Base-by-base conservation (phyloP, 1,140 invertebrate genomes). In the Rhopalosiphum maidis region DNA sequence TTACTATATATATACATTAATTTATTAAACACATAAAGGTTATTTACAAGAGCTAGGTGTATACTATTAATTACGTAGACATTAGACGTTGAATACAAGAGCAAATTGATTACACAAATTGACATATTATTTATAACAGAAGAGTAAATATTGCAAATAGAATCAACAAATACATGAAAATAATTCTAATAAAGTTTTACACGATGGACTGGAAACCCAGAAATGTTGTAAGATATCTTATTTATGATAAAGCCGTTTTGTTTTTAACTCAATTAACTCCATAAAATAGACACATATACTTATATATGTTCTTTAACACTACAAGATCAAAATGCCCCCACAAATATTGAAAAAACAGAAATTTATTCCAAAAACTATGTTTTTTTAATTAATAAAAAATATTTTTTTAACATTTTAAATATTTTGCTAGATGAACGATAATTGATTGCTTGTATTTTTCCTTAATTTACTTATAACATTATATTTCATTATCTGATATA, bases 81-180 rank as follows among this genome's bases (percentile, higher is more conserved):
- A 77, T 77, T 77, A 77, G 60, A 77, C 60, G 5, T 77, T n/a
- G 60, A 77, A 15, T 77, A 77, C n/a, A 77, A 77, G 15, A 77
- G 55, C 30, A 68, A 68, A 77, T 68, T 68, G 60, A 68, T 68
- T 68, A 68, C 9, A 68, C 11, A 30, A 68, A 68, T n/a, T 77
- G 60, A 77, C 60, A 77, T 77, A 35, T n/a, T 77, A 77, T 77
- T 77, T 77, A 77, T 77, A 77, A n/a, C n/a, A n/a, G 30, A 77
- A 15, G 60, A 77, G n/a, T n/a, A n/a, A 77, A 77, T 15, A 77
- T 77, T n/a, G 3, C 15, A n/a, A 77, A 77, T 77, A 77, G 30
- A 77, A 77, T n/a, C 30, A 77, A 77, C 30, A n/a, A 77, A 35
- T 77, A n/a, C 30, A 18, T 77, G 15, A 68, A 68, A 55, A 77